Base-by-base conservation (phyloP, 2,113 vertebrate genomes). In the Megalops atlanticus region DNA sequence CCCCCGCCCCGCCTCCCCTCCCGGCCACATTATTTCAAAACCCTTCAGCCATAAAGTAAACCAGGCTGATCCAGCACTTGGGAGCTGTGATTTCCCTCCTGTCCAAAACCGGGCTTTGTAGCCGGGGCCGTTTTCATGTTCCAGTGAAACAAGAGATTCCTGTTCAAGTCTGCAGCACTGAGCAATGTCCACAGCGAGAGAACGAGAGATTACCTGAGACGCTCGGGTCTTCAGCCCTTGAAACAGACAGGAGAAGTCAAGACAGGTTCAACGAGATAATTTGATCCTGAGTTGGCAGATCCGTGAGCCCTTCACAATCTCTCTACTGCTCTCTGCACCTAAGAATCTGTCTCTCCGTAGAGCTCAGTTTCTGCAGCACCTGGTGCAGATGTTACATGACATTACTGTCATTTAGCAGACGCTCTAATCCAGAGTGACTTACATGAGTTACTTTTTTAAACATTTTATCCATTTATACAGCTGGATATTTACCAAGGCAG, bases 11-110 rank as follows among this genome's bases (percentile, higher is more conserved):
- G 21, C 43, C 14, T 45, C 54, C 16, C 27, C 35, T 35, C 27
- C 24, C 35, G 18, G 24, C 8, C 71, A 27, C 3, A 31, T 76
- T 76, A 31, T 43, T 47, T 76, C 40, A 76, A 47, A 31, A 45
- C 14, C 40, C 40, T 27, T 76, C 74, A 31, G 41, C 41, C 5
- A 45, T 27, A 39, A 76, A 21, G 11, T 45, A 45, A 31, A 31
- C 74, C 24, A 31, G n/a, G n/a, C 41, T 45, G 74, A 76, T 76
- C 39, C 24, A n/a, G 74, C 27, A 47, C 40, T 76, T 76, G 74
- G 74, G 41, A 76, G 74, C 24, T 45, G 12, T 31, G 12, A 31
- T 21, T 16, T 27, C n/a, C 12, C 24, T 31, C 41, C 21, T 76
- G 40, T 45, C 74, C 74, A 27, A 76, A 43, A 21, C 33, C 27